Percentiles rank a stretch among this genome's conserved stretches.
Evolutionary conservation across 2,888 invertebrate genomes (phyloP).

Genomic region (Orthonychiurus folsomi): DNA sequence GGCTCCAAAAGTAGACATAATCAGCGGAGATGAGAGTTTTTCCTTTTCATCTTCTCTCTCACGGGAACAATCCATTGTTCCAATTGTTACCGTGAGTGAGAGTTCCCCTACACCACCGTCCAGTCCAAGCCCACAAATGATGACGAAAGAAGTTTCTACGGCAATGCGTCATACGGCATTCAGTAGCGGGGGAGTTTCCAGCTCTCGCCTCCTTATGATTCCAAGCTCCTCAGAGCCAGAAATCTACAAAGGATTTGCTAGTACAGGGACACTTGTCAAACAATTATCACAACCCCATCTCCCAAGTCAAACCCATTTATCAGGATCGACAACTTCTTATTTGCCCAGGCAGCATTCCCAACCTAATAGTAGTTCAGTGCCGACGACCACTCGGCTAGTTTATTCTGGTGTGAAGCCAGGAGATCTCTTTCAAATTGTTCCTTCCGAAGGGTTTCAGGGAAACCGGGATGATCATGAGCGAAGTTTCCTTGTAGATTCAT

Average conservation of each 20-base stretch:
- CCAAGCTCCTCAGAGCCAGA: background rate
- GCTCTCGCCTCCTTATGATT: background rate
- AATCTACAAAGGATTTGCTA: background rate
- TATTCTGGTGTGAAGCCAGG: constrained; percentile 7
- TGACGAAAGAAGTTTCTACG: background rate
- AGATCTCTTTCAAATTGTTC: constrained; percentile 15
- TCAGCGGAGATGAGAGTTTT: background rate
- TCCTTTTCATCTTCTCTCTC: background rate
- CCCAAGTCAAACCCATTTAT: constrained; percentile 34
- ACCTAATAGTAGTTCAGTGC: constrained; percentile 17
- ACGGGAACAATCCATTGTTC: constrained; percentile 21
- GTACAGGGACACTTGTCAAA: constrained; percentile 28
- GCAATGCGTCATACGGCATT: constrained; percentile 4
- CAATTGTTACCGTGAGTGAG: constrained; percentile 38
- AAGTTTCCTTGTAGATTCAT: constrained; percentile 18
- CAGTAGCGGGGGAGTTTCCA: background rate
- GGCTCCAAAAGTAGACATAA: background rate
- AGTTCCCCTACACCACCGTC: constrained; percentile 39
- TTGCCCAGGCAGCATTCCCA: constrained; percentile 34
- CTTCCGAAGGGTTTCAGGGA: constrained; percentile 9
- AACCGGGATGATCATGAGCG: background rate
- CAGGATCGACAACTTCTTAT: background rate
- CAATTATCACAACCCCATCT: constrained; percentile 36
- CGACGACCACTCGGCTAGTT: background rate
- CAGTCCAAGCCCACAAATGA: constrained; percentile 24